A percentile compares a stretch with the other conserved stretches of the same genome.
phyloP scores from a whole-genome alignment of 2,797 vertebrate genomes.

The Synanceia verrucosa region DNA sequence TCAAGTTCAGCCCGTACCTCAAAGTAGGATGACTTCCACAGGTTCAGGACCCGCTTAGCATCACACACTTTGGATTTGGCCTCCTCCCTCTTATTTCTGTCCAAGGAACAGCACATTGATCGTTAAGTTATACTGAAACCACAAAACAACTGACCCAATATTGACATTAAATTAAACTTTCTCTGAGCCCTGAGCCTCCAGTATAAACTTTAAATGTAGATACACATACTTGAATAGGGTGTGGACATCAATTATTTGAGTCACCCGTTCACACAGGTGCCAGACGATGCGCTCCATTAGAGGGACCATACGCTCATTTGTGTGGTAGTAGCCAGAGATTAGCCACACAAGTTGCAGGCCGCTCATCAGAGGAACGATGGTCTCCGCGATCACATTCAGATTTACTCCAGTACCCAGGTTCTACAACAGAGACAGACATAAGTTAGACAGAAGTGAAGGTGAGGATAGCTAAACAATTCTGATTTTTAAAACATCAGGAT shows the following conservation, averaged over 20 bases:
- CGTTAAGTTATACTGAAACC: conserved; percentile 5
- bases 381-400: conserved; percentile 83
- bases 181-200: neutral
- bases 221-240: conserved; percentile 87
- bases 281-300: conserved; percentile 93
- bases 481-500: too few species aligned
- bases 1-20: conserved; percentile 89
- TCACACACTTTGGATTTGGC: conserved; percentile 84
- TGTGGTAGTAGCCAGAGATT: conserved; percentile 91
- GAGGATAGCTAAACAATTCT: neutral
- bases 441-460: neutral
- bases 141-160: conserved; percentile 5
- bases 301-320: conserved; percentile 87
- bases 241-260: conserved; percentile 80
- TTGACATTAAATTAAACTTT: neutral
- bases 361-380: conserved; percentile 88
- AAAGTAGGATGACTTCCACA: conserved; percentile 92
- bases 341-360: conserved; percentile 91
- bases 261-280: conserved; percentile 88
- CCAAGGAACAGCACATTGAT: conserved; percentile 24
- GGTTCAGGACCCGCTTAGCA: conserved; percentile 84
- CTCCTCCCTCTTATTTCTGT: conserved; percentile 82
- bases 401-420: conserved; percentile 84
- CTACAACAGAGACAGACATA: conserved; percentile 72
- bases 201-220: neutral